Evolutionary conservation across 2,113 vertebrate genomes (phyloP).

Genomic region (Neogobius melanostomus): DNA sequence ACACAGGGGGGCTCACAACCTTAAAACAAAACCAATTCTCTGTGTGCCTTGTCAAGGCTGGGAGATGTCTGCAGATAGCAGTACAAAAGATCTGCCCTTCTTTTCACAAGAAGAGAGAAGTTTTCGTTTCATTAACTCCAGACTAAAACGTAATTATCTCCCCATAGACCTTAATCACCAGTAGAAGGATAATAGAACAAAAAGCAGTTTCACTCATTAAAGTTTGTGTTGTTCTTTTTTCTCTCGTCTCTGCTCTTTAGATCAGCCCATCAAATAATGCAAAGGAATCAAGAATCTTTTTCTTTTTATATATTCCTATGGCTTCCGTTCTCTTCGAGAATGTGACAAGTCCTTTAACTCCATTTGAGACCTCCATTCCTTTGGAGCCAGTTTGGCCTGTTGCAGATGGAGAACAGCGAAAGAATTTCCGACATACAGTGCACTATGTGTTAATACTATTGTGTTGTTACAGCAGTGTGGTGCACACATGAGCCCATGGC

Average conservation of each 20-base stretch:
- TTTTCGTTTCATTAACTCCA: constrained; percentile 80
- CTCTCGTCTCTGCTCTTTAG: constrained; percentile 52
- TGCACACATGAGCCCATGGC: too few species aligned
- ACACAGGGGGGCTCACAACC: constrained; percentile 39
- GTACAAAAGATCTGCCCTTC: constrained; percentile 74
- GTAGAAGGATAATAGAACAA: constrained; percentile 70
- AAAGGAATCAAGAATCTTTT: constrained; percentile 46
- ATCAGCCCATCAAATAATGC: constrained; percentile 65
- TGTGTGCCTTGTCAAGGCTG: constrained; percentile 69
- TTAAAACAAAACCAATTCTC: constrained; percentile 72
- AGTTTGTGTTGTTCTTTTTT: constrained; percentile 60
- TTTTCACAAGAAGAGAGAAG: constrained; percentile 70
- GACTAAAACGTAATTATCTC: constrained; percentile 82
- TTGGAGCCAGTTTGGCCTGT: constrained; percentile 25
- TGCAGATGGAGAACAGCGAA: neutral
- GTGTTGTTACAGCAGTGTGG: too few species aligned
- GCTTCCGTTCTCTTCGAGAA: constrained; percentile 10
- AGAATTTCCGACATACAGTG: neutral
- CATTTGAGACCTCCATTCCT: constrained; percentile 12
- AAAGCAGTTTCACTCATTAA: constrained; percentile 72
- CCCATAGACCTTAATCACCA: constrained; percentile 78
- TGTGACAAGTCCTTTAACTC: constrained; percentile 17
- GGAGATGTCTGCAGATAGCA: constrained; percentile 73
- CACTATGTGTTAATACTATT: too few species aligned
- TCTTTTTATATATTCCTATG: constrained; percentile 17